Evolutionary conservation across 2,113 vertebrate species (phyloP).

Genomic region (Cheirogaleus medius): DNA sequence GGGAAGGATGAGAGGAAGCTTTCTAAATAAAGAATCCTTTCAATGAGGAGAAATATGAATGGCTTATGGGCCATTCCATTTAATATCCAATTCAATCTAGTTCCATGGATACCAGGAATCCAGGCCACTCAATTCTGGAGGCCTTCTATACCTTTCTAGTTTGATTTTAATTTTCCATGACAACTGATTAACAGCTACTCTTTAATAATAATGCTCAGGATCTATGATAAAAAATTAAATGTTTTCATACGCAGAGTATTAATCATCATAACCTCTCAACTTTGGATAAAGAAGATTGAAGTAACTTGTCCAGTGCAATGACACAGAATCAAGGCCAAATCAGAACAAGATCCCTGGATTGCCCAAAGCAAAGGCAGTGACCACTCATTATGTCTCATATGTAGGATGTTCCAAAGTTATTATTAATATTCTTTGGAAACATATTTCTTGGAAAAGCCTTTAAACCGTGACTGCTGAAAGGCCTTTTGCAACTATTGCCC

Average conservation of each 20-base stretch:
- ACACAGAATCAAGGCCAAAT: neutral
- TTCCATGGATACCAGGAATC: neutral
- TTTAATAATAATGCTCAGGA: neutral
- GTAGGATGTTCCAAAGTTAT: slow-evolving; percentile 37
- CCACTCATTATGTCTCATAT: neutral
- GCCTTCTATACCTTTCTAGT: neutral
- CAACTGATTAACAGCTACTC: neutral
- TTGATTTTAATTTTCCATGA: neutral
- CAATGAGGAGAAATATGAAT: neutral
- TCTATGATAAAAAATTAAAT: neutral
- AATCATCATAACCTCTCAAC: neutral
- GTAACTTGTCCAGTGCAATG: neutral
- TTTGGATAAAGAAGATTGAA: neutral
- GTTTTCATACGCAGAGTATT: neutral
- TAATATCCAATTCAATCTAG: neutral
- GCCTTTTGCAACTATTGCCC: slow-evolving; percentile 42
- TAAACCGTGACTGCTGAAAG: slow-evolving; percentile 46
- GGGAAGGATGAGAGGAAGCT: neutral
- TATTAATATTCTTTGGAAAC: slow-evolving; percentile 61
- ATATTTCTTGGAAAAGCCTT: slow-evolving; percentile 67
- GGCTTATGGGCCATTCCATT: neutral
- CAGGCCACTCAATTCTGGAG: neutral
- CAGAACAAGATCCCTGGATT: neutral
- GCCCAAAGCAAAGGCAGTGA: neutral
- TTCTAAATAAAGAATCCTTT: neutral